Evolutionary conservation across 2,888 invertebrate species (phyloP), one percentile per base, ranked within the genome.

Genomic region (Drosophila crucigera): DNA sequence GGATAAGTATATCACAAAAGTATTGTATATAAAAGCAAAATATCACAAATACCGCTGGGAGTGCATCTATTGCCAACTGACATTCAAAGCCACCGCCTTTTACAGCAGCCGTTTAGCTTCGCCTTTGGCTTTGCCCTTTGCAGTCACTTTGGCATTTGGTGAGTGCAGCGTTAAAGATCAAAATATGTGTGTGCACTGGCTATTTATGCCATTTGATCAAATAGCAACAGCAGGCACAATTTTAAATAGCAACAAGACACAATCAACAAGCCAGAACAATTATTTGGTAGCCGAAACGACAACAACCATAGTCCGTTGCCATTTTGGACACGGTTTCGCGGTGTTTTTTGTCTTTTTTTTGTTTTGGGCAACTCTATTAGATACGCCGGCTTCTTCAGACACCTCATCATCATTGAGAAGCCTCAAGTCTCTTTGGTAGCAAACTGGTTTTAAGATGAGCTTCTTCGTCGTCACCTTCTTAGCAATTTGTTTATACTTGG

Each of bases 331-430:
- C 84, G 78, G 86, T 37, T 60, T 63, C 73, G 76, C 53, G 52
- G 59, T 64, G 50, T 58, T 73, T 89, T 14, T 43, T 10, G 2
- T 16, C 7, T 22, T 22, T 0, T 2, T 22, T 10, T 43, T 25
- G 25, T 47, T 25, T 73, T 73, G 82, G 84, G 79, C 84, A 82
- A 84, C 87, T 89, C 74, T 84, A 89, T 84, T 84, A 86, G 84
- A 84, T 68, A 74, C 76, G 68, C 68, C 54, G 37, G 53, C 63
- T 56, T 39, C 28, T 56, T 19, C 69, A 63, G 72, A 31, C 19
- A 30, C 72, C 59, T 35, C 70, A 70, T 67, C 71, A 74, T 62
- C 65, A 66, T 68, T 62, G 79, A 65, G 55, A 62, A 65, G 66
- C 59, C 64, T 58, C 16, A 31, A 58, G 43, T 31, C 31, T 58